Conservation (phyloP, 1,140 invertebrate genomes). For the Drosophila orosa region DNA sequence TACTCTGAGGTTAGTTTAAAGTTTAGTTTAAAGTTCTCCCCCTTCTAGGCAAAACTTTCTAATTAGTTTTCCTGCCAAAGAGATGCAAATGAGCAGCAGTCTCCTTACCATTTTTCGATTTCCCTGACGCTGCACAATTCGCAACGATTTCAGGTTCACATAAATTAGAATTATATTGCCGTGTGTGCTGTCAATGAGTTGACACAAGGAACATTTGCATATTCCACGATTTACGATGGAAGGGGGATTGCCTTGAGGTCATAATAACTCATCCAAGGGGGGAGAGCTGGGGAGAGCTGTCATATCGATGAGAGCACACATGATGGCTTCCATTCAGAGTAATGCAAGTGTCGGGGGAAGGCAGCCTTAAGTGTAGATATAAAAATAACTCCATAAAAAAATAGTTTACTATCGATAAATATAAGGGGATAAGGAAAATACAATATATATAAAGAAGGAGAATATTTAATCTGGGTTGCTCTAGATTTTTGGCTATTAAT, state of each 20-base stretch:
- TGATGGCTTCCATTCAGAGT: slow-evolving; percentile 9
- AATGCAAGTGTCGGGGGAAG: slow-evolving; percentile 2
- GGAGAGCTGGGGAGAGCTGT: slow-evolving; percentile 6
- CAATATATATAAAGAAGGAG: background rate
- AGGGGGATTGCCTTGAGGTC: slow-evolving; percentile 26
- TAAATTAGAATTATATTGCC: slow-evolving; percentile 61
- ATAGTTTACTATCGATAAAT: background rate
- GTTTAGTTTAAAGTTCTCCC: background rate
- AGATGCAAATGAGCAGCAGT: slow-evolving; percentile 1
- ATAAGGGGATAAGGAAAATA: too few relatives aligned
- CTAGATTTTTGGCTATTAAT: background rate
- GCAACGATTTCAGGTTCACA: slow-evolving; percentile 48
- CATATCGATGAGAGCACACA: slow-evolving; percentile 26
- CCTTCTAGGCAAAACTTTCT: slow-evolving; percentile 51
- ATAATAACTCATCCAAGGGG: slow-evolving; percentile 35
- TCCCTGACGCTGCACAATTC: slow-evolving; percentile 26
- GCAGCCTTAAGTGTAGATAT: slow-evolving; percentile 7
- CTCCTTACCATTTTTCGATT: background rate
- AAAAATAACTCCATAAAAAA: slow-evolving; percentile 13
- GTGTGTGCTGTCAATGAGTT: slow-evolving; percentile 63
- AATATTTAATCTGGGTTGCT: too few relatives aligned
- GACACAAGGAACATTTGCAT: slow-evolving; percentile 66
- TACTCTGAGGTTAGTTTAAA: slow-evolving; percentile 8
- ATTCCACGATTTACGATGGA: slow-evolving; percentile 37
- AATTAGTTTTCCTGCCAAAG: slow-evolving; percentile 37